Evolutionary conservation across 1,140 invertebrate species (phyloP), one percentile per base, ranked within the genome.

Genomic region (Drosophila bifasciata): DNA sequence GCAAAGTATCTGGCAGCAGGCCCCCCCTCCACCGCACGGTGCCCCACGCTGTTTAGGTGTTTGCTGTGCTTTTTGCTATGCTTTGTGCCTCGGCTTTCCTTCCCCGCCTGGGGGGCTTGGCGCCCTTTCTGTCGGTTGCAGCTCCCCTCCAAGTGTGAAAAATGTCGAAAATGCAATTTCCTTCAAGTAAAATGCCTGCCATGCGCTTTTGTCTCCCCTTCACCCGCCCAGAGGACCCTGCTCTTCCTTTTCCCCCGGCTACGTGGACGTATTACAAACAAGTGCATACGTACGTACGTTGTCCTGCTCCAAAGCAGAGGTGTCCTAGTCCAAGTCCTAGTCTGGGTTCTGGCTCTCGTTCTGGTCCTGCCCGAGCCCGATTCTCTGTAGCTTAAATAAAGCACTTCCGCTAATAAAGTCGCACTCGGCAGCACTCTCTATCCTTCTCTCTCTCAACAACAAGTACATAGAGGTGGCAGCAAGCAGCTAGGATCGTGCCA

Each of bases 91-190:
- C 78, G 59, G 57, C 59, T 66, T 83, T 67, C 68, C 68, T 57
- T 48, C 57, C 46, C 43, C 32, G 41, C 40, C 44, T 61, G 57
- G 39, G 32, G 11, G 4, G 4, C 32, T 36, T 11, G 32, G 32
- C 32, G 3, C 23, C 36, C 23, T 50, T 28, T 41, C 23, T 50
- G 46, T 23, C 50, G 36, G 50, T 16, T 57, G 63, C 62, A 73
- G 52, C 56, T 63, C 58, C 62, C 59, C 64, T 79, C 75, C 76
- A 83, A 83, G 83, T 88, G 83, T 88, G 83, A 88, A 88, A 88
- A 88, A 88, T 88, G 83, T 88, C 83, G 83, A 88, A 88, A 88
- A 88, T 88, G 83, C 83, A 88, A 88, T 88, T 88, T 88, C 83
- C 83, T 88, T 88, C 75, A 88, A 88, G 83, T 88, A 88, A 88